Percentiles rank a stretch among this genome's conserved stretches.
These are phyloP conservation scores for Muscina levida DNA, from an alignment of 2,888 invertebrate species.

Conservation along the genomic window DNA sequence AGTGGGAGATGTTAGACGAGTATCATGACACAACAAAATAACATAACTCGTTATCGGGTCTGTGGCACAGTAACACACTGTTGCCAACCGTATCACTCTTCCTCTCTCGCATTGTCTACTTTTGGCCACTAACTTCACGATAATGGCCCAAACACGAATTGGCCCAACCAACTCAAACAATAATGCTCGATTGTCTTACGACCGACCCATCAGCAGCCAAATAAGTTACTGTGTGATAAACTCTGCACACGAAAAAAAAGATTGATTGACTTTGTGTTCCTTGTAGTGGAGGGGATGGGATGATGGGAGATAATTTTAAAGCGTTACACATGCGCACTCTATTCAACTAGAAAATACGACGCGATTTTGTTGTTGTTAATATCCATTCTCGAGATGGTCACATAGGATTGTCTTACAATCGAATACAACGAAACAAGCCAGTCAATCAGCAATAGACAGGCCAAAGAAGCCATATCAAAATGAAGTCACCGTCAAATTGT, in stretches of 20 bases:
- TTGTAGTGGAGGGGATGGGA: no score
- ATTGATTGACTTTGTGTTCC: no score
- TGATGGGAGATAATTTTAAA: no score
- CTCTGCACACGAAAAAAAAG: conserved; percentile 36
- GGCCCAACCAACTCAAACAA: conserved; percentile 21
- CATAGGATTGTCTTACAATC: conserved; percentile 6
- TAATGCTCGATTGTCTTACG: background rate
- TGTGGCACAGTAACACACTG: conserved; percentile 54
- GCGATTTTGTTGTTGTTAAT: conserved; percentile 28
- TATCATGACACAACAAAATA: background rate
- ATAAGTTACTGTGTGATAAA: conserved; percentile 52
- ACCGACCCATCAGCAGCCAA: conserved; percentile 13
- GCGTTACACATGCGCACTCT: conserved; percentile 39
- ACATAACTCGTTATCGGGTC: background rate
- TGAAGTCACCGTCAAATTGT: conserved; percentile 34
- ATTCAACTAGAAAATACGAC: conserved; percentile 19
- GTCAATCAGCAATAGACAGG: background rate
- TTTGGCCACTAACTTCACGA: conserved; percentile 44
- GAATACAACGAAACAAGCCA: conserved; percentile 20
- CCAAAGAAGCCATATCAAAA: conserved; percentile 42
- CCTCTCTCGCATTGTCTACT: no score
- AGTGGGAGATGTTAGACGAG: background rate
- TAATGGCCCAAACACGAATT: conserved; percentile 51
- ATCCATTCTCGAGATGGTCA: conserved; percentile 29
- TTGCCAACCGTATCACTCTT: conserved; percentile 21